Conservation (phyloP, 2,113 vertebrate species). For the Platichthys flesus region DNA sequence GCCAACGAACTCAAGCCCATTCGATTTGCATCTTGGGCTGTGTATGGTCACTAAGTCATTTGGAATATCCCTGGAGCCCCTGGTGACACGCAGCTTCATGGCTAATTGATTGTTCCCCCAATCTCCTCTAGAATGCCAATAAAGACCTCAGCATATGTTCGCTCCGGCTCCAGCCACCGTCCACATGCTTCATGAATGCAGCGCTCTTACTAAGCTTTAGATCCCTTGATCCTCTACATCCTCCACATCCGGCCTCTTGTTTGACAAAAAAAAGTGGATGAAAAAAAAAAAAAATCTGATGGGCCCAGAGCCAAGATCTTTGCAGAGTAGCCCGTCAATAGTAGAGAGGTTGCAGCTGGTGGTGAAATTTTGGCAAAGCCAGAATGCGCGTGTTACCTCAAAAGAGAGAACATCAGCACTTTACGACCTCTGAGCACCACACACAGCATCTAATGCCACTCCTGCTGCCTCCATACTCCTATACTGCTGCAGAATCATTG, state of each 20-base stretch:
- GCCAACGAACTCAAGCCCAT: constrained; percentile 38
- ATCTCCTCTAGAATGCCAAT: constrained; percentile 68
- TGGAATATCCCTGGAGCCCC: constrained; percentile 57
- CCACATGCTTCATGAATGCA: constrained; percentile 73
- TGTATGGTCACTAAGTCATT: constrained; percentile 50
- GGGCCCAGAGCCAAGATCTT: constrained; percentile 70
- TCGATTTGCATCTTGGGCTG: constrained; percentile 50
- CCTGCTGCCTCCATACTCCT: constrained; percentile 1
- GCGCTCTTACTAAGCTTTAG: constrained; percentile 74
- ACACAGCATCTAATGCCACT: not conserved
- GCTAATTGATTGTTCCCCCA: constrained; percentile 76
- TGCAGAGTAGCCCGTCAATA: constrained; percentile 46
- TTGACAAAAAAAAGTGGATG: constrained; percentile 30
- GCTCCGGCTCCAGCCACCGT: constrained; percentile 48
- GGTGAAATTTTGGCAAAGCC: constrained; percentile 5
- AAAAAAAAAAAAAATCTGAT: constrained; percentile 37
- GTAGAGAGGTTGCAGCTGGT: constrained; percentile 63
- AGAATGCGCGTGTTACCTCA: not conserved
- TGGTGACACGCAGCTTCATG: constrained; percentile 61
- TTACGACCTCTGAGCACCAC: not conserved
- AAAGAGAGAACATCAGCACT: constrained; percentile 1
- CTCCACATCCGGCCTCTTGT: constrained; percentile 73
- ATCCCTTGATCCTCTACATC: constrained; percentile 80
- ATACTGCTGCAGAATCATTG: not conserved
- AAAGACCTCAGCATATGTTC: constrained; percentile 77